phyloP scores from a whole-genome alignment of 2,113 vertebrate genomes.

The Psephotus haematonotus region DNA sequence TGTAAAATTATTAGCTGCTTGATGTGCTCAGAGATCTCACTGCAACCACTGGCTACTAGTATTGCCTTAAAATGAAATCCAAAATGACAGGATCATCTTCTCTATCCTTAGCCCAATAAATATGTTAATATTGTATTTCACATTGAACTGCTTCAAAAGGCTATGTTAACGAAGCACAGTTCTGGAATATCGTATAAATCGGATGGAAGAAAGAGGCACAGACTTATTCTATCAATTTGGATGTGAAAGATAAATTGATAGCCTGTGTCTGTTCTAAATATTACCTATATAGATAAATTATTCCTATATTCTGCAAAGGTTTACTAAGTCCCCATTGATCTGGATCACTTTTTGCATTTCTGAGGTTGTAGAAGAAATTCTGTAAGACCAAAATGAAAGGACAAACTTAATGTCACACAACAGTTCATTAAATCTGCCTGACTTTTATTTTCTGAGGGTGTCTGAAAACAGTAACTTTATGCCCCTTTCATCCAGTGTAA shows the following conservation, averaged over 20 bases:
- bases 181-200: background rate
- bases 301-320: background rate
- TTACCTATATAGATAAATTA: background rate
- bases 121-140: background rate
- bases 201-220: background rate
- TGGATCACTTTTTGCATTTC: background rate
- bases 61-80: rapidly evolving
- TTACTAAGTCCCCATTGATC: background rate
- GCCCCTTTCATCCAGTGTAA: background rate
- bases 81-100: background rate
- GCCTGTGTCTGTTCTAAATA: background rate
- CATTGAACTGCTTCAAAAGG: background rate
- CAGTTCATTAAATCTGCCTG: background rate
- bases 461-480: background rate
- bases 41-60: background rate
- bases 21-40: background rate
- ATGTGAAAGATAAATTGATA: background rate
- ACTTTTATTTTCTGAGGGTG: background rate
- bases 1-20: background rate
- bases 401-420: background rate
- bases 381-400: background rate
- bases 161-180: background rate
- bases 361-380: background rate
- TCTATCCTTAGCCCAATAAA: background rate
- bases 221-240: background rate